These are phyloP conservation scores for Lepisosteus osseus DNA, from an alignment of 2,113 vertebrate genomes.

Conservation along the genomic window DNA sequence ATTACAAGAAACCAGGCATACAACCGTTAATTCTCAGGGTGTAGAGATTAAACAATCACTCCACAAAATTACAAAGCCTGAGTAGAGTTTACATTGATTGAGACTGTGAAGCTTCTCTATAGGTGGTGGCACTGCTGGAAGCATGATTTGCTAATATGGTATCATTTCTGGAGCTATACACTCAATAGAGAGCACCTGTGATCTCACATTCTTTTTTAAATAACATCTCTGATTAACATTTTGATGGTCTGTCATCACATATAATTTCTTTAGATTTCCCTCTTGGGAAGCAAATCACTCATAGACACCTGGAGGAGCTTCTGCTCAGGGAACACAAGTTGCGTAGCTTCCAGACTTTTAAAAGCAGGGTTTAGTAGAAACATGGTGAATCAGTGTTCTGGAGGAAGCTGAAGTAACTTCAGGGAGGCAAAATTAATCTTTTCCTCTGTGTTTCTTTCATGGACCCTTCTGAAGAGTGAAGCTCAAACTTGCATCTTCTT, in stretches of 20 bases:
- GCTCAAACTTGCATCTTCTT: no score
- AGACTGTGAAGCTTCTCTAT: background rate
- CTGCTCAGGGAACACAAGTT: background rate
- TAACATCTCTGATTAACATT: background rate
- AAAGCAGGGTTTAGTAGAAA: background rate
- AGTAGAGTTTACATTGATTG: background rate
- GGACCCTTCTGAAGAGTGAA: no score
- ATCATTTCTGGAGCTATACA: background rate
- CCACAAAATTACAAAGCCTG: background rate
- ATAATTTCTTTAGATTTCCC: background rate
- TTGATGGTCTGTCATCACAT: background rate
- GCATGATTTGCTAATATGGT: background rate
- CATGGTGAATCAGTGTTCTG: background rate
- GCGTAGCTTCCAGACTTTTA: background rate
- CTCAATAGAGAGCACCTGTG: background rate
- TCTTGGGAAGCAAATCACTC: constrained; percentile 1
- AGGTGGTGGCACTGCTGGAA: background rate
- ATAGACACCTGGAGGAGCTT: background rate
- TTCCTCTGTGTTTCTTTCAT: no score
- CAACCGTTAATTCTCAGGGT: background rate
- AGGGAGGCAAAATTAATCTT: no score
- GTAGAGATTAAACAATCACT: background rate
- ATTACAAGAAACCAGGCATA: background rate
- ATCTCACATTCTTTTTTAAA: constrained; percentile 3
- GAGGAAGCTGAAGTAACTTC: no score